Conservation (phyloP, 1,140 invertebrate species). For the Zaprionus ornatus region DNA sequence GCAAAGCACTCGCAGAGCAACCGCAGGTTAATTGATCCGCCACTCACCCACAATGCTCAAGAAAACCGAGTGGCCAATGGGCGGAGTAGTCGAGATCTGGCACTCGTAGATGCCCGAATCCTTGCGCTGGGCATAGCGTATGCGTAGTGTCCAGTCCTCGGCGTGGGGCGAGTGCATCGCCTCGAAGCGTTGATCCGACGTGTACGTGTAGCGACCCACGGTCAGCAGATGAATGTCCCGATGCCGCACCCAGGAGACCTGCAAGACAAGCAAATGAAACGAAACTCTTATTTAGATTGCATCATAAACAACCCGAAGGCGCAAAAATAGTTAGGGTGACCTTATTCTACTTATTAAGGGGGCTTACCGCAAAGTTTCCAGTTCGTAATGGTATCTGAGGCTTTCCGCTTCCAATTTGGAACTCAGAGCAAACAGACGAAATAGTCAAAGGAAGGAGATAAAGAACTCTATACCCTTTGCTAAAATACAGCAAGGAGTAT, state of each 20-base stretch:
- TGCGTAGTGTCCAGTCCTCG: constrained; percentile 90
- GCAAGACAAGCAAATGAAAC: constrained; percentile 12
- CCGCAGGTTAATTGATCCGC: constrained; percentile 27
- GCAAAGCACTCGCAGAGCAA: not conserved
- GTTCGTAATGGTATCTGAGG: not conserved
- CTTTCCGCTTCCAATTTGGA: not conserved
- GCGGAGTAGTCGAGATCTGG: constrained; percentile 94
- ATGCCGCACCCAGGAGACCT: constrained; percentile 96
- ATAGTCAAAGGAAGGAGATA: not conserved
- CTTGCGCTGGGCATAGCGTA: constrained; percentile 90
- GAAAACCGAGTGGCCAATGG: constrained; percentile 90
- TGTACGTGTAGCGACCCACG: constrained; percentile 93
- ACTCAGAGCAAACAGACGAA: not conserved
- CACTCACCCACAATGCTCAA: constrained; percentile 92
- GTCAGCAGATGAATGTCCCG: constrained; percentile 93
- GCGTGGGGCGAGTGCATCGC: constrained; percentile 90
- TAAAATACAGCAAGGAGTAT: not conserved
- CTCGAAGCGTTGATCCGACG: constrained; percentile 92
- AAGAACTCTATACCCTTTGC: not conserved
- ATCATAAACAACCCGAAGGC: not conserved
- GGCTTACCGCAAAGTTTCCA: not conserved
- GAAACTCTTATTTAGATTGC: not conserved
- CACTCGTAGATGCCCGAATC: constrained; percentile 94
- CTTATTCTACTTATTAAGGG: not conserved
- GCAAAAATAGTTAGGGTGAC: not conserved